Percentiles rank a stretch among this genome's conserved stretches.
Conservation (phyloP, 1,140 invertebrate genomes). For the Cataglyphis hispanica region DNA sequence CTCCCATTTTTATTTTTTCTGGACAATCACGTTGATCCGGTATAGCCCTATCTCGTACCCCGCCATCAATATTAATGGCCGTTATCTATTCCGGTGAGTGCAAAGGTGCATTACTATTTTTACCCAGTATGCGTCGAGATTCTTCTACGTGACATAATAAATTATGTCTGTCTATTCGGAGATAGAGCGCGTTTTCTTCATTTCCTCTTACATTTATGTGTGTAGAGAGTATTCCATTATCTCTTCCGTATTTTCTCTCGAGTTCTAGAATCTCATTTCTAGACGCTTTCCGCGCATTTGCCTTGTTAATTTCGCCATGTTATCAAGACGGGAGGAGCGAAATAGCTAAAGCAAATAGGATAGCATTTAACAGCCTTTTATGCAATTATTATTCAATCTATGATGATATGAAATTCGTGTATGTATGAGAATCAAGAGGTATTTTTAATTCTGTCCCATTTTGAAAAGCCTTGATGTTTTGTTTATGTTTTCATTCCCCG, state of each 20-base stretch:
- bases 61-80: not conserved
- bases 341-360: not conserved
- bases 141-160: conserved; percentile 29
- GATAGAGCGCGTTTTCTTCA: not conserved
- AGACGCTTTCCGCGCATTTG: not conserved
- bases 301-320: not conserved
- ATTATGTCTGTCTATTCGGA: conserved; percentile 20
- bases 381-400: not conserved
- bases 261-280: not conserved
- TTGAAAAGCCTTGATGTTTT: not conserved
- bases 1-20: not conserved
- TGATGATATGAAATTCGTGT: not conserved
- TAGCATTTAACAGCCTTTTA: not conserved
- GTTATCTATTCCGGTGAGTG: not conserved
- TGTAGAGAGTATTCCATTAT: not conserved
- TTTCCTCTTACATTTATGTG: not conserved
- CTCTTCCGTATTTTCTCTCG: not conserved
- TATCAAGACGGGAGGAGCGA: not conserved
- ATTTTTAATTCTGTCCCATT: conserved; percentile 1
- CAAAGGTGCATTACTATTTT: conserved; percentile 24
- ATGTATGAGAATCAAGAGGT: not conserved
- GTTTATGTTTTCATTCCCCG: not conserved
- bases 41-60: not conserved
- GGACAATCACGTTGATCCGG: not conserved
- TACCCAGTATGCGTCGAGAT: not conserved